Percentiles rank a stretch among this genome's conserved stretches.
Evolutionary conservation across 2,888 invertebrate genomes (phyloP).

Genomic region (Polymixis lichenea): DNA sequence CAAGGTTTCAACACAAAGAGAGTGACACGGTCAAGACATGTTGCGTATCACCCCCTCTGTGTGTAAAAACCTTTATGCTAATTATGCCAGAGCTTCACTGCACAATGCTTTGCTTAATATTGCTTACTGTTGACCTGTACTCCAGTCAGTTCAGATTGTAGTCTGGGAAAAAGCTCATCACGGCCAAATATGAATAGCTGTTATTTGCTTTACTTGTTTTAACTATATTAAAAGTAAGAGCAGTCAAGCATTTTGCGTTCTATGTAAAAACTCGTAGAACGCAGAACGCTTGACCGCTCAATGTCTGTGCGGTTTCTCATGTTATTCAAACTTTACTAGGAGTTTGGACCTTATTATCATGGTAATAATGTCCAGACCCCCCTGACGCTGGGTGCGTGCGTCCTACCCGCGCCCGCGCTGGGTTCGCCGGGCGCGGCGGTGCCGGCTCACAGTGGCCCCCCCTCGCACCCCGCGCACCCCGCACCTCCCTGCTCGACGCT

Average conservation of each 20-base stretch:
- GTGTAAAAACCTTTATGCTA: neutral
- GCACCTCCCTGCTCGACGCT: slow-evolving; percentile 99
- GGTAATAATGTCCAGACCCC: slow-evolving; percentile 82
- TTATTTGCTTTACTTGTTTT: slow-evolving; percentile 4
- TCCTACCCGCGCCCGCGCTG: slow-evolving; percentile 97
- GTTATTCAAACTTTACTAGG: slow-evolving; percentile 57
- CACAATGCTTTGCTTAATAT: slow-evolving; percentile 36
- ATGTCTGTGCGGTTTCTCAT: slow-evolving; percentile 58
- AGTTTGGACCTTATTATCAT: slow-evolving; percentile 66
- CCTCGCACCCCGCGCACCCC: slow-evolving; percentile 91
- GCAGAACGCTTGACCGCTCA: slow-evolving; percentile 73
- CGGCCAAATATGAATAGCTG: neutral
- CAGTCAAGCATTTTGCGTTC: slow-evolving; percentile 44
- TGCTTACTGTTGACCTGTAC: slow-evolving; percentile 28
- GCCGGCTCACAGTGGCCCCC: slow-evolving; percentile 90
- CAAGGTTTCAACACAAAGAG: slow-evolving; percentile 3
- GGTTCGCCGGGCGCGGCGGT: slow-evolving; percentile 96
- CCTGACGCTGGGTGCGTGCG: slow-evolving; percentile 93
- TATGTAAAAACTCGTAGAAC: slow-evolving; percentile 30
- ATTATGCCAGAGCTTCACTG: neutral
- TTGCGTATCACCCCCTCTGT: neutral
- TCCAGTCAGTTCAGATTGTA: slow-evolving; percentile 14
- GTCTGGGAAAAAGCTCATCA: slow-evolving; percentile 17
- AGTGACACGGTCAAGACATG: neutral
- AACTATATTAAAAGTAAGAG: slow-evolving; percentile 16